A percentile compares a stretch with the other conserved stretches of the same genome.
Conservation (phyloP, 2,113 vertebrate species). For the Martes martes region DNA sequence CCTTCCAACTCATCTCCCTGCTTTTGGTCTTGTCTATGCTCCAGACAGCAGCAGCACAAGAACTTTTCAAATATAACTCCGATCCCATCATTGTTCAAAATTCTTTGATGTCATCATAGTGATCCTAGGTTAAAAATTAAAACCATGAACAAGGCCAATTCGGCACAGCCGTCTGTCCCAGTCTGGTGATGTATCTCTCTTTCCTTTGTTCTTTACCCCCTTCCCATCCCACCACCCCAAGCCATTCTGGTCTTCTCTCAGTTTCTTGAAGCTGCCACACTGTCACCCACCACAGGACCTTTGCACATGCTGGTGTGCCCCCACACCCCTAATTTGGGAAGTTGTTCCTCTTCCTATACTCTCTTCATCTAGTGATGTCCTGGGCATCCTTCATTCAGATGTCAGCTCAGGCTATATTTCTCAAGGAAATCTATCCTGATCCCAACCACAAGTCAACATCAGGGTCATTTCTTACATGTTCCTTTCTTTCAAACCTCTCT, state of each 20-base stretch:
- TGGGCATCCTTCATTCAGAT: neutral
- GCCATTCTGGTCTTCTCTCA: neutral
- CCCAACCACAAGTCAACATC: neutral
- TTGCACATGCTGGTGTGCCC: neutral
- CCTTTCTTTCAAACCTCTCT: neutral
- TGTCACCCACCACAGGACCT: neutral
- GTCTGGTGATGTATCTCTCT: neutral
- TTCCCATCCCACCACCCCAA: neutral
- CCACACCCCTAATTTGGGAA: neutral
- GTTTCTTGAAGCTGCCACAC: neutral
- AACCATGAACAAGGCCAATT: neutral
- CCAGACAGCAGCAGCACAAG: neutral
- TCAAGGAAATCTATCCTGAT: neutral
- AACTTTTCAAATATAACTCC: neutral
- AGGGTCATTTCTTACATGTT: neutral
- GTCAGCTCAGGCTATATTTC: neutral
- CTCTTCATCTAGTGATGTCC: neutral
- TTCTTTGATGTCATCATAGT: neutral
- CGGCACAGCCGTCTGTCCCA: neutral
- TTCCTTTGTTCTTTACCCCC: neutral
- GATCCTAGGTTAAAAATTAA: neutral
- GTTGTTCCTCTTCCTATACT: neutral
- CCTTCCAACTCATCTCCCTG: neutral
- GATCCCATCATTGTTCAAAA: neutral
- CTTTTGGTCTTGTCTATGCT: neutral